Evolutionary conservation across 2,888 invertebrate genomes (phyloP).

Genomic region (Macroteleia sp.): DNA sequence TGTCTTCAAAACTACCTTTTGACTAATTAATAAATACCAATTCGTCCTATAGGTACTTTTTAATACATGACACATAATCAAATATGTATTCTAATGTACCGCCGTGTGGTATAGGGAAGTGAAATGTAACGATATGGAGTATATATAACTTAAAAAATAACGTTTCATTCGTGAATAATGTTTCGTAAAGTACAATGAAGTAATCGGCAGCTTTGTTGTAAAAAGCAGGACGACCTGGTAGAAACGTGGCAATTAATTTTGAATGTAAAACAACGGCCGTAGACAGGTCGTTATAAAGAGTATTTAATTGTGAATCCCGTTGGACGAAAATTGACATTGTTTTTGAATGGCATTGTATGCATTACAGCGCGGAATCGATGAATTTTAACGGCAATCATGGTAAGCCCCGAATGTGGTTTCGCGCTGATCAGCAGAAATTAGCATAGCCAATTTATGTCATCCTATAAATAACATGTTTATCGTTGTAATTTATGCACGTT

Average conservation of each 20-base stretch:
- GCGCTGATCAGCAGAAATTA: conserved; percentile 82
- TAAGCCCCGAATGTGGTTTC: conserved; percentile 74
- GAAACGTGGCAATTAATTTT: conserved; percentile 46
- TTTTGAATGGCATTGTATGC: conserved; percentile 60
- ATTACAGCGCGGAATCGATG: conserved; percentile 62
- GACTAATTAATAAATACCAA: no score
- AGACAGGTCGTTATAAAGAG: conserved; percentile 41
- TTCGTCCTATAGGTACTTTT: no score
- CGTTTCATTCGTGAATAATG: conserved; percentile 5
- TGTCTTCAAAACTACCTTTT: no score
- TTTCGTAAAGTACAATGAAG: conserved; percentile 20
- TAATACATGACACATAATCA: no score
- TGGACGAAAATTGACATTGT: conserved; percentile 62
- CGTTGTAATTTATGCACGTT: conserved; percentile 82
- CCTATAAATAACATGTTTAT: conserved; percentile 83
- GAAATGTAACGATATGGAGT: no score
- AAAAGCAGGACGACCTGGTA: conserved; percentile 15
- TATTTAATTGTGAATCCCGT: conserved; percentile 57
- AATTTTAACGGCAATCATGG: conserved; percentile 69
- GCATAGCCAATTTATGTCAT: conserved; percentile 82
- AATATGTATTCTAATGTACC: no score
- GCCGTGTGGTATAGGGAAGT: no score
- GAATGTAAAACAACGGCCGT: conserved; percentile 43
- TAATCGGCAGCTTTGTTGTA: conserved; percentile 31
- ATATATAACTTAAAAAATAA: conserved; percentile 15